phyloP scores from a whole-genome alignment of 2,797 vertebrate species.

The Muscicapa comitata region DNA sequence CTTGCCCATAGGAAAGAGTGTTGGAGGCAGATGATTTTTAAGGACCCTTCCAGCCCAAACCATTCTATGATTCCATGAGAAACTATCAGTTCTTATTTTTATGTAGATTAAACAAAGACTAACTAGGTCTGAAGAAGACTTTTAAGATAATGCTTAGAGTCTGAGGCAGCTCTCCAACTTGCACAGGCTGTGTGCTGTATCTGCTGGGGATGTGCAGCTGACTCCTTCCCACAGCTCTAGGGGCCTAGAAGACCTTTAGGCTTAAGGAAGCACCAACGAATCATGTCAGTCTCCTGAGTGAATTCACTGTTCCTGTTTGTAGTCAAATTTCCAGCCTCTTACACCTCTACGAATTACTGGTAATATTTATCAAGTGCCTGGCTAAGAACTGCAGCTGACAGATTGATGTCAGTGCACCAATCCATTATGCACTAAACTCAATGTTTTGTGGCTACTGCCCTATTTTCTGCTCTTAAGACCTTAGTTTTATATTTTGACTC shows the following conservation, averaged over 20 bases:
- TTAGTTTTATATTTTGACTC: background rate
- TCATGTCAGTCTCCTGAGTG: background rate
- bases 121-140: background rate
- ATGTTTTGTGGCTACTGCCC: background rate
- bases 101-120: background rate
- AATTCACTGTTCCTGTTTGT: background rate
- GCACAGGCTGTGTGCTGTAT: fast-evolving
- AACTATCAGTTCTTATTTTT: fast-evolving
- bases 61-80: background rate
- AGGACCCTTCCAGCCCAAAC: background rate
- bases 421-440: background rate
- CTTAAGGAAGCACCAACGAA: background rate
- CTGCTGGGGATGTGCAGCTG: background rate
- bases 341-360: background rate
- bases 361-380: background rate
- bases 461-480: background rate
- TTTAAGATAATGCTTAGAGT: background rate
- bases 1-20: background rate
- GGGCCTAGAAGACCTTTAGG: background rate
- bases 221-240: fast-evolving
- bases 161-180: background rate
- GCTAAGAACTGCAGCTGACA: background rate
- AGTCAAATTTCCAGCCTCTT: background rate
- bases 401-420: background rate
- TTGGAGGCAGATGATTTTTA: background rate